Conservation (phyloP, 1,140 invertebrate genomes). For the Orchesella cincta region DNA sequence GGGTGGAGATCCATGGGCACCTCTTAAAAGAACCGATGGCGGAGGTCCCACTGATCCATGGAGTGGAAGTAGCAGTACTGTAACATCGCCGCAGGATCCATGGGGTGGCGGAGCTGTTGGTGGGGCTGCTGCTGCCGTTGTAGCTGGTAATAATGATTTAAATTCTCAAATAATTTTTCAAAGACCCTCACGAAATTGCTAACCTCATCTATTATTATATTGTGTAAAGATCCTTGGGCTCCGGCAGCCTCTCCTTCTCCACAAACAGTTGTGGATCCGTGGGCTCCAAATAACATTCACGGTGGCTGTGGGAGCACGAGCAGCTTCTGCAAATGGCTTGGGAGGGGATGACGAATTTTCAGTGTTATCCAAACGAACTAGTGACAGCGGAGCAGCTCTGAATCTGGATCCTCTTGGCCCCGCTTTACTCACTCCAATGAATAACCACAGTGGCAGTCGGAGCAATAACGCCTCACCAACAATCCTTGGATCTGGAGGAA, state of each 20-base stretch:
- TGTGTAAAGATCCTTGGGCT: slow-evolving; percentile 63
- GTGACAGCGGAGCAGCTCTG: slow-evolving; percentile 57
- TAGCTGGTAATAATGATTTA: slow-evolving; percentile 17
- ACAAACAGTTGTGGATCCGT: slow-evolving; percentile 57
- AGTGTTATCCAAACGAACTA: slow-evolving; percentile 70
- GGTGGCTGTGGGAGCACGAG: slow-evolving; percentile 55
- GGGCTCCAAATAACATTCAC: slow-evolving; percentile 56
- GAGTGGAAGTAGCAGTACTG: slow-evolving; percentile 44
- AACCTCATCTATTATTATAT: background rate
- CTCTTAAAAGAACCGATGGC: slow-evolving; percentile 51
- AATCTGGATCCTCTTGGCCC: slow-evolving; percentile 67
- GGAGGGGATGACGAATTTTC: slow-evolving; percentile 77
- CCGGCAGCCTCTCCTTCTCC: slow-evolving; percentile 46
- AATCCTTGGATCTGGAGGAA: slow-evolving; percentile 56
- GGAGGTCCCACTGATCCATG: slow-evolving; percentile 43
- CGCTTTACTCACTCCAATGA: slow-evolving; percentile 54
- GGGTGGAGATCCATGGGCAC: slow-evolving; percentile 64
- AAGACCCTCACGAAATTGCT: background rate
- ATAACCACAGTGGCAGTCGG: slow-evolving; percentile 50
- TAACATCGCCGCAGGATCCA: slow-evolving; percentile 49
- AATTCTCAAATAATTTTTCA: background rate
- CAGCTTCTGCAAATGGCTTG: background rate
- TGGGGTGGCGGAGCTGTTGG: slow-evolving; percentile 35
- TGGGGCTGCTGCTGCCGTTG: slow-evolving; percentile 23
- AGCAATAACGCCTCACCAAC: slow-evolving; percentile 53